Conservation (phyloP, 1,140 invertebrate species). For the Pemphigus obesinymphae region DNA sequence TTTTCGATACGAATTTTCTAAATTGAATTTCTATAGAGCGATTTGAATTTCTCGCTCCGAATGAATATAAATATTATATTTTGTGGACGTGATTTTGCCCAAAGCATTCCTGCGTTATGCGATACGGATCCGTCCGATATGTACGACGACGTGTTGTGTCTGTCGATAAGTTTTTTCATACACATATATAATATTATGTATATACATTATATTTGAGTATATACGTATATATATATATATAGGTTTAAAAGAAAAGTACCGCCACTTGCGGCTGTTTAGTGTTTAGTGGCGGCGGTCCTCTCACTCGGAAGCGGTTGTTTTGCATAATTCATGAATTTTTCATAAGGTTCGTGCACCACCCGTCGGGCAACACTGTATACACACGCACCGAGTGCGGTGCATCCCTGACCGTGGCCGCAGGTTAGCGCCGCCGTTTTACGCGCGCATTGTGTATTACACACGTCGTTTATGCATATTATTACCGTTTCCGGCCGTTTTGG, state of each 20-base stretch:
- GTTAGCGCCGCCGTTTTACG: conserved; percentile 15
- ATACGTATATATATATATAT: not conserved
- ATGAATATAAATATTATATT: too few species aligned
- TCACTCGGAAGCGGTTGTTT: conserved; percentile 37
- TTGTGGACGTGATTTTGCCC: not conserved
- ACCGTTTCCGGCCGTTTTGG: not conserved
- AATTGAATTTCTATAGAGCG: too few species aligned
- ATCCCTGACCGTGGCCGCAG: not conserved
- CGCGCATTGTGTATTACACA: not conserved
- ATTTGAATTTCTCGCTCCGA: too few species aligned
- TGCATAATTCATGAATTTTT: conserved; percentile 42
- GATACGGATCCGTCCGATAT: not conserved
- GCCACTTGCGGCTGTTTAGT: conserved; percentile 40
- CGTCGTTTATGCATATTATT: not conserved
- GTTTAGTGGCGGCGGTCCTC: not conserved
- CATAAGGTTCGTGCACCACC: conserved; percentile 29
- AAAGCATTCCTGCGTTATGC: too few species aligned
- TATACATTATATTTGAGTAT: not conserved
- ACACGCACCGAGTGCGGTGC: not conserved
- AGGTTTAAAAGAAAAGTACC: not conserved
- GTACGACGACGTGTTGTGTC: not conserved
- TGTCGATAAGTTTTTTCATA: not conserved
- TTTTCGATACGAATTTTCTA: too few species aligned
- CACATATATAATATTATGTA: not conserved
- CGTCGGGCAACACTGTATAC: not conserved